Evolutionary conservation across 1,140 invertebrate species (phyloP).

Genomic region (Arion vulgaris): DNA sequence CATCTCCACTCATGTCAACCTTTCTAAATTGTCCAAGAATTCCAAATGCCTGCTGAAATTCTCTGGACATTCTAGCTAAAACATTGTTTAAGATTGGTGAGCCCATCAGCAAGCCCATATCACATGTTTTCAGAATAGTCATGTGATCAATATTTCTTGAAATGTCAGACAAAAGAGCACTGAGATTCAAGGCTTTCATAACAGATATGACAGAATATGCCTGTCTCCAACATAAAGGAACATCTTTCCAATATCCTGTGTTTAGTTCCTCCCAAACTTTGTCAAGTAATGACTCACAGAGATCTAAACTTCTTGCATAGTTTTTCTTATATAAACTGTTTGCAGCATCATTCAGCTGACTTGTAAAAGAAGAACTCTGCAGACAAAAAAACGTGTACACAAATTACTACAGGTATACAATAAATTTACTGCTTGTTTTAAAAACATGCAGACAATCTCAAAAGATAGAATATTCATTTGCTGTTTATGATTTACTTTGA

Average conservation of each 20-base stretch:
- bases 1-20: background rate
- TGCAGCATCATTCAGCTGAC: constrained; percentile 17
- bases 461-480: no score
- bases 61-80: constrained; percentile 65
- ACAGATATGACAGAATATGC: constrained; percentile 75
- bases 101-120: constrained; percentile 88
- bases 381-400: background rate
- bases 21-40: constrained; percentile 26
- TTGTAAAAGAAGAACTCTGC: background rate
- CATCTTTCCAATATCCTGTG: constrained; percentile 88
- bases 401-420: background rate
- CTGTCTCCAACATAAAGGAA: constrained; percentile 75
- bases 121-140: constrained; percentile 81
- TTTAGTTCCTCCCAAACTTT: constrained; percentile 86
- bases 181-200: constrained; percentile 69
- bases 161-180: constrained; percentile 40
- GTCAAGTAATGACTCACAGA: constrained; percentile 76
- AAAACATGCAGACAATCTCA: background rate
- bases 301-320: constrained; percentile 41
- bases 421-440: background rate
- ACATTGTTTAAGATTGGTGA: constrained; percentile 76
- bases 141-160: constrained; percentile 52
- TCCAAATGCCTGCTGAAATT: constrained; percentile 45
- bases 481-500: no score
- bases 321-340: constrained; percentile 28